Evolutionary conservation across 2,113 vertebrate species (phyloP).

Genomic region (Xiphophorus maculatus): DNA sequence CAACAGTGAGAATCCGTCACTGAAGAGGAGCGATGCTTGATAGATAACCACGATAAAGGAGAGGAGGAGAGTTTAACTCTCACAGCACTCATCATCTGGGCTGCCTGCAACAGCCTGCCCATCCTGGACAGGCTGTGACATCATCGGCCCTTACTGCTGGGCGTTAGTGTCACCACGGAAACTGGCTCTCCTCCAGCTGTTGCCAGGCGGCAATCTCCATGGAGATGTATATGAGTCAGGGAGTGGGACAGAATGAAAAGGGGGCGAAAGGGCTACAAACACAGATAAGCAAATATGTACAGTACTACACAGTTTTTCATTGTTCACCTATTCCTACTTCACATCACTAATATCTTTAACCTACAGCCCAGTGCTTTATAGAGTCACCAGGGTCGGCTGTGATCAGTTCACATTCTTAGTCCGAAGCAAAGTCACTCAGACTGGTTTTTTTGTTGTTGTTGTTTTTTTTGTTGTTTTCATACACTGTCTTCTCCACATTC

Average conservation of each 20-base stretch:
- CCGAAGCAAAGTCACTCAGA: constrained; percentile 31
- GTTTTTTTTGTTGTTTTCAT: constrained; percentile 1
- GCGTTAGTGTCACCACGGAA: constrained; percentile 70
- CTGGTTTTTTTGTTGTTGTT: neutral
- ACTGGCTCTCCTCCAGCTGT: constrained; percentile 80
- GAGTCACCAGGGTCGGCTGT: constrained; percentile 28
- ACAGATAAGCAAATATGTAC: too few species aligned
- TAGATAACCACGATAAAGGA: constrained; percentile 50
- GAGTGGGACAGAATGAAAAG: constrained; percentile 38
- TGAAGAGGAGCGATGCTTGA: constrained; percentile 48
- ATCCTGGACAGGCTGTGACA: constrained; percentile 60
- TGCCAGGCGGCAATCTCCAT: constrained; percentile 85
- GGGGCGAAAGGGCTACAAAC: constrained; percentile 10
- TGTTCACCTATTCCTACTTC: constrained; percentile 30
- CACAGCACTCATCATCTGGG: constrained; percentile 35
- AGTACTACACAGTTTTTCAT: neutral
- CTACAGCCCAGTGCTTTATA: constrained; percentile 24
- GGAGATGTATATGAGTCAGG: constrained; percentile 75
- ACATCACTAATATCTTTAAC: constrained; percentile 36
- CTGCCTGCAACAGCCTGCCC: constrained; percentile 42
- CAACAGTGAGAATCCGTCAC: constrained; percentile 42
- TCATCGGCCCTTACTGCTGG: constrained; percentile 54
- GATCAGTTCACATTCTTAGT: constrained; percentile 51
- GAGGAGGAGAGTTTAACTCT: constrained; percentile 50
- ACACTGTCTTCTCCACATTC: constrained; percentile 1